Conservation (phyloP, 1,140 invertebrate genomes). For the Epicauta chinensis region DNA sequence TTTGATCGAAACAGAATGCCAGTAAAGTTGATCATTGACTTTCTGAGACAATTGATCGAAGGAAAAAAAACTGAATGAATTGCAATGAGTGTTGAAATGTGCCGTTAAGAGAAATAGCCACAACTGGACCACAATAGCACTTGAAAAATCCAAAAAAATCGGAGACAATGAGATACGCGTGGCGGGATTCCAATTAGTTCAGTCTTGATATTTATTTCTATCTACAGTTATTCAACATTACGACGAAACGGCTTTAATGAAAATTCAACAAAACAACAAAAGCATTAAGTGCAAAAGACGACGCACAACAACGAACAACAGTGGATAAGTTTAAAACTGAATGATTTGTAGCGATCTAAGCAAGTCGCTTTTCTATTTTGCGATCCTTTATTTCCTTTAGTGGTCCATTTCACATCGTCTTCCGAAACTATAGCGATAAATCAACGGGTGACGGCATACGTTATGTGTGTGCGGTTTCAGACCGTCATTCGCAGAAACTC, state of each 20-base stretch:
- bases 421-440: conserved; percentile 35
- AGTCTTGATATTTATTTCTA: conserved; percentile 18
- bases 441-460: conserved; percentile 38
- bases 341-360: conserved; percentile 42
- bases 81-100: too few species aligned
- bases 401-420: conserved; percentile 31
- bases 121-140: too few species aligned
- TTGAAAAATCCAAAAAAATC: too few species aligned
- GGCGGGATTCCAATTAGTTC: too few species aligned
- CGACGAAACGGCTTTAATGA: conserved; percentile 2
- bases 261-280: neutral
- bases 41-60: too few species aligned
- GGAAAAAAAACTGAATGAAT: too few species aligned
- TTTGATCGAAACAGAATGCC: too few species aligned
- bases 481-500: conserved; percentile 32
- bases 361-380: conserved; percentile 43
- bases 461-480: conserved; percentile 25
- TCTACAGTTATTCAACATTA: conserved; percentile 2
- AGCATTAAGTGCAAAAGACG: neutral
- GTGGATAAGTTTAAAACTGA: conserved; percentile 5
- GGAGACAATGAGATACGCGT: too few species aligned
- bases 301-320: too few species aligned
- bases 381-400: conserved; percentile 41
- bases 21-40: too few species aligned
- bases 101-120: too few species aligned